Percentiles rank a stretch among this genome's conserved stretches.
phyloP scores from a whole-genome alignment of 2,113 vertebrate genomes.

The Lepisosteus osseus region DNA sequence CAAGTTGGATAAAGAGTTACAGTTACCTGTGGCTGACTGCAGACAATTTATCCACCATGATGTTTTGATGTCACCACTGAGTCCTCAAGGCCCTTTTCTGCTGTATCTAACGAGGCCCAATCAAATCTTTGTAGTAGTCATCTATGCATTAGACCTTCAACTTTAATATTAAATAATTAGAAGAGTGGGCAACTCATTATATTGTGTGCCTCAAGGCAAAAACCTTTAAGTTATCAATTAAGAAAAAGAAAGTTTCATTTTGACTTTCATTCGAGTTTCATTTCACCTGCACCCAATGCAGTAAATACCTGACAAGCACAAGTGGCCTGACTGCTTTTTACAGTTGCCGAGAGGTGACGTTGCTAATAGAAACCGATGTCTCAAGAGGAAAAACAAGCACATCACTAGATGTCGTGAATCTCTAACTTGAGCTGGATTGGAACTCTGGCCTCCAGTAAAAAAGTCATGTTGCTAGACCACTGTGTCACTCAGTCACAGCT shows the following conservation, averaged over 20 bases:
- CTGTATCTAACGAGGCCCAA: slow-evolving; percentile 65
- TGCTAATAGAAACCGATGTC: slow-evolving; percentile 61
- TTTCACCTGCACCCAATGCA: slow-evolving; percentile 12
- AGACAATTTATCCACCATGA: slow-evolving; percentile 63
- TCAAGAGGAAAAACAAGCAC: slow-evolving; percentile 36
- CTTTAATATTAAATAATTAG: slow-evolving; percentile 80
- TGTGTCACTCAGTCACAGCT: slow-evolving; percentile 61
- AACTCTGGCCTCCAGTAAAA: slow-evolving; percentile 57
- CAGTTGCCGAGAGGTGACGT: slow-evolving; percentile 39
- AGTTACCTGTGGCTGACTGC: slow-evolving; percentile 67
- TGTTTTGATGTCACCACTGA: slow-evolving; percentile 69
- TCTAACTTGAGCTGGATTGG: slow-evolving; percentile 37
- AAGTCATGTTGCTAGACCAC: slow-evolving; percentile 65
- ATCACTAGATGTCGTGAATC: slow-evolving; percentile 46
- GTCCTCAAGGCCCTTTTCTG: slow-evolving; percentile 55
- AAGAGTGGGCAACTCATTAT: slow-evolving; percentile 50
- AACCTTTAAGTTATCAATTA: slow-evolving; percentile 33
- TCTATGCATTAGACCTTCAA: slow-evolving; percentile 65
- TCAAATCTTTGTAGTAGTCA: slow-evolving; percentile 76
- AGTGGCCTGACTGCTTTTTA: slow-evolving; percentile 54
- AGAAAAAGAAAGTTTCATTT: too few relatives aligned
- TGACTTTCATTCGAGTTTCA: too few relatives aligned
- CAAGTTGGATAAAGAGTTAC: slow-evolving; percentile 66
- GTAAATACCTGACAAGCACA: slow-evolving; percentile 62
- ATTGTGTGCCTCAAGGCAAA: slow-evolving; percentile 63